phyloP scores from a whole-genome alignment of 2,113 vertebrate genomes.

The Callipepla californica region DNA sequence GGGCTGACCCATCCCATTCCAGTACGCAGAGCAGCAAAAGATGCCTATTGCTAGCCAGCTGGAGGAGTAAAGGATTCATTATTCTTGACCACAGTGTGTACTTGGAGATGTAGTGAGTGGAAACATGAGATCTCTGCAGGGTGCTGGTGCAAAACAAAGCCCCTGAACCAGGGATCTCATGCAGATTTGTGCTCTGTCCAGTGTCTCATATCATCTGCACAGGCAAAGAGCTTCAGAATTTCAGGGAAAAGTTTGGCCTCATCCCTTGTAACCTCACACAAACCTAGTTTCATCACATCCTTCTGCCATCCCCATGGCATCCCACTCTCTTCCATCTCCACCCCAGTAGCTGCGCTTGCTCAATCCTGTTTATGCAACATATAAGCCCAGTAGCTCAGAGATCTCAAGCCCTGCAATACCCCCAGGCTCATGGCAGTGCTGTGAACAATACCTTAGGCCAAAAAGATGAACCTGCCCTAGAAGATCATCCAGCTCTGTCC shows the following conservation, averaged over 20 bases:
- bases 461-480: background rate
- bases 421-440: background rate
- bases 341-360: background rate
- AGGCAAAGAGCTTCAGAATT: background rate
- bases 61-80: background rate
- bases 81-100: background rate
- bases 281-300: background rate
- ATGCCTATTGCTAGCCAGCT: background rate
- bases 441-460: background rate
- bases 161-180: background rate
- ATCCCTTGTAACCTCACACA: background rate
- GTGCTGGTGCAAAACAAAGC: background rate
- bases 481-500: background rate
- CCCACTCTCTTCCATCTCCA: background rate
- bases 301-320: background rate
- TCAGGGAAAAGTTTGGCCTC: background rate
- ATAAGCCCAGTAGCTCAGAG: background rate
- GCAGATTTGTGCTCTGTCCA: background rate
- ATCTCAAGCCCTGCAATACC: background rate
- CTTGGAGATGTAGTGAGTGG: background rate
- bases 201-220: background rate
- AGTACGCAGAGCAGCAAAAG: background rate
- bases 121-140: background rate
- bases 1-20: background rate
- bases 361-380: background rate